Conservation (phyloP, 2,113 vertebrate species). For the Uria aalge region DNA sequence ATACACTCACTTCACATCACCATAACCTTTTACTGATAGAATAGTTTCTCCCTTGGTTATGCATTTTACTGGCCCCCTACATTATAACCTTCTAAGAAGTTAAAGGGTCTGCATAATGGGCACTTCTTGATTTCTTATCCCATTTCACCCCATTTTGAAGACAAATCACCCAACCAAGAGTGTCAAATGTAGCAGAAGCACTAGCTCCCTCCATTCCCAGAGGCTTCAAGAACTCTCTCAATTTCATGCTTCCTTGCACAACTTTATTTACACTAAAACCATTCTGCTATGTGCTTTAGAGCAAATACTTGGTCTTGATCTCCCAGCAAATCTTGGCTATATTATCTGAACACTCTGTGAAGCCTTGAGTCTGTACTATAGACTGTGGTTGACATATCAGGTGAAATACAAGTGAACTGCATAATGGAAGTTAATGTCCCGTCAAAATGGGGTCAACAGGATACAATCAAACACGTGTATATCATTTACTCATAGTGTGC, state of each 20-base stretch:
- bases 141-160: conserved; percentile 47
- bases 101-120: neutral
- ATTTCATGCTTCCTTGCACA: conserved; percentile 80
- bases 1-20: neutral
- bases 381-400: conserved; percentile 40
- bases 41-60: neutral
- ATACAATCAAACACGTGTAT: conserved; percentile 45
- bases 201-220: conserved; percentile 65
- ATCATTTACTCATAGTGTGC: neutral
- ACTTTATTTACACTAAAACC: conserved; percentile 77
- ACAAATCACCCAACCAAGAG: conserved; percentile 62
- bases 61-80: neutral
- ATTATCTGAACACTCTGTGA: conserved; percentile 48
- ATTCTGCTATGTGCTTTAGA: conserved; percentile 63
- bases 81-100: conserved; percentile 11
- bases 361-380: conserved; percentile 17
- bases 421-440: conserved; percentile 71
- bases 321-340: conserved; percentile 61
- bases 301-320: conserved; percentile 69
- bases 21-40: neutral
- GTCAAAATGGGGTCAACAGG: conserved; percentile 60
- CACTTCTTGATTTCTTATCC: conserved; percentile 55
- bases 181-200: conserved; percentile 63
- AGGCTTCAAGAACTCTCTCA: conserved; percentile 72
- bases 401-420: conserved; percentile 62